These are phyloP conservation scores for Acanthoscelides obtectus DNA, from an alignment of 2,888 invertebrate species.

Conservation along the genomic window DNA sequence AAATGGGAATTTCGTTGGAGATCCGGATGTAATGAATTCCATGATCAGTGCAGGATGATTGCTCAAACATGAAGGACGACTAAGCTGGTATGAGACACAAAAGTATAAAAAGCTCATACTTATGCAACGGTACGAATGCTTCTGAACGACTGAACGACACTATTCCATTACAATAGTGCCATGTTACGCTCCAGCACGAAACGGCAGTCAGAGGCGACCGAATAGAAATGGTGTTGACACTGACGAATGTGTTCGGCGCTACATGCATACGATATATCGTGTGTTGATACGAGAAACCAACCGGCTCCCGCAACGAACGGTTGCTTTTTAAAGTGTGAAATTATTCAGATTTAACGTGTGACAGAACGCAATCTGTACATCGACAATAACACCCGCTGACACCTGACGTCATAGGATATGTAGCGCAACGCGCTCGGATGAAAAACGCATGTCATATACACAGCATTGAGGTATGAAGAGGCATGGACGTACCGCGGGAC, in stretches of 20 bases:
- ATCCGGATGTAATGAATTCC: no score
- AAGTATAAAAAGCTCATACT: no score
- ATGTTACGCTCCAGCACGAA: no score
- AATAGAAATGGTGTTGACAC: not conserved
- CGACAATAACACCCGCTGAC: not conserved
- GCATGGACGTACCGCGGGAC: not conserved
- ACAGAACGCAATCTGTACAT: not conserved
- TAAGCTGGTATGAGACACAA: no score
- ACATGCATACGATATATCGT: not conserved
- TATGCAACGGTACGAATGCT: no score
- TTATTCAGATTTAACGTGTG: not conserved
- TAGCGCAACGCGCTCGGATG: not conserved
- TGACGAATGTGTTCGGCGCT: not conserved
- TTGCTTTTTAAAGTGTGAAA: not conserved
- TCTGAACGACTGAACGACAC: no score
- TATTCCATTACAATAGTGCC: no score
- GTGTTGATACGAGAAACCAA: not conserved
- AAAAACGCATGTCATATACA: not conserved
- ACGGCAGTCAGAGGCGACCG: not conserved
- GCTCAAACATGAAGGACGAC: no score
- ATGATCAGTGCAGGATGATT: no score
- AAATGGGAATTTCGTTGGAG: no score
- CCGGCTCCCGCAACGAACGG: not conserved
- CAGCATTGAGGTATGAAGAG: not conserved
- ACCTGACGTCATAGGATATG: not conserved